Conservation (phyloP, 37 sponge, comb jelly and placozoan species). For the Petrosia ficiformis region DNA sequence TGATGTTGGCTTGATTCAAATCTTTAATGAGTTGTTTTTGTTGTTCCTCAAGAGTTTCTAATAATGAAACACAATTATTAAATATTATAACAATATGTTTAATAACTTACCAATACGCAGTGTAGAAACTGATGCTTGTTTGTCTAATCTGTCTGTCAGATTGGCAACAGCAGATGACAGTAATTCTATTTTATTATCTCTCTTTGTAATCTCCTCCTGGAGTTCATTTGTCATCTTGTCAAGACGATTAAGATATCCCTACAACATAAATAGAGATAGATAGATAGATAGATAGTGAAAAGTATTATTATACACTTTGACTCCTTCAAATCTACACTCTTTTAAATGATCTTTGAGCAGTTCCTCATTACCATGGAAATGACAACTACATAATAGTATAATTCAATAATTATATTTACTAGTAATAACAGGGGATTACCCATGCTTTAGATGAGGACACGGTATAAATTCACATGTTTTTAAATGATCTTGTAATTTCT, state of each 20-base stretch:
- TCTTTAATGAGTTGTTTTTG: slow-evolving; percentile 26
- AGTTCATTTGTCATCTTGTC: not conserved
- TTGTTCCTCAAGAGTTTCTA: slow-evolving; percentile 47
- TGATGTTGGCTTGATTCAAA: slow-evolving; percentile 31
- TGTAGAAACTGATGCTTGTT: slow-evolving; percentile 29
- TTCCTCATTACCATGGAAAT: slow-evolving; percentile 48
- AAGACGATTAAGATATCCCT: slow-evolving; percentile 5
- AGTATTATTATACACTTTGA: slow-evolving; percentile 55
- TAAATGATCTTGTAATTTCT: slow-evolving; percentile 42
- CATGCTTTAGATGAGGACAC: slow-evolving; percentile 66
- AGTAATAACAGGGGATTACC: slow-evolving; percentile 18
- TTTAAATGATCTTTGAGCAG: slow-evolving; percentile 48
- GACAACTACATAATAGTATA: slow-evolving; percentile 38
- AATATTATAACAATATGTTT: too few relatives aligned
- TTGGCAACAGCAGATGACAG: slow-evolving; percentile 32
- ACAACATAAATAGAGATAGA: not conserved
- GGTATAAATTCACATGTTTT: slow-evolving; percentile 20
- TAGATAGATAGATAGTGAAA: not conserved
- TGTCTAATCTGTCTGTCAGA: slow-evolving; percentile 29
- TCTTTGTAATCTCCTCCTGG: not conserved
- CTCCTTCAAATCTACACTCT: slow-evolving; percentile 62
- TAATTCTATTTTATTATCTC: slow-evolving; percentile 8
- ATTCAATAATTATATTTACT: not conserved
- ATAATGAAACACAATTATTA: not conserved
- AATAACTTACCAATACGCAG: too few relatives aligned